These are phyloP conservation scores for Arion vulgaris DNA, from an alignment of 1,140 invertebrate species.

Conservation along the genomic window DNA sequence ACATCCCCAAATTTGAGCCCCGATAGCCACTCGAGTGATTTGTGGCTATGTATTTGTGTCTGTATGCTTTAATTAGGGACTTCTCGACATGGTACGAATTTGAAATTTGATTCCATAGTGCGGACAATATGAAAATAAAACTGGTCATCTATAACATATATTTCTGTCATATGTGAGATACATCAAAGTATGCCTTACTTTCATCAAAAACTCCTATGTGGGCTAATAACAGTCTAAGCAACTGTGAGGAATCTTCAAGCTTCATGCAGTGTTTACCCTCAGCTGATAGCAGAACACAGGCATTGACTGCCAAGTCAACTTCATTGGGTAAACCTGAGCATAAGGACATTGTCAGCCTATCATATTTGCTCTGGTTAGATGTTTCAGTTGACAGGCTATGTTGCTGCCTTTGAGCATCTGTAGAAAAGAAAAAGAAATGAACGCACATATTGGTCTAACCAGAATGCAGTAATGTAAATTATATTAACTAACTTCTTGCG, in stretches of 20 bases:
- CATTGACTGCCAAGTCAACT: constrained; percentile 98
- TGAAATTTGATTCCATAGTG: too few species aligned
- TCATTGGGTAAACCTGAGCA: constrained; percentile 97
- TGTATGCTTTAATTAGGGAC: too few species aligned
- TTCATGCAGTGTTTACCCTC: constrained; percentile 91
- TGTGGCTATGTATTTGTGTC: too few species aligned
- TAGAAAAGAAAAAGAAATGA: not conserved
- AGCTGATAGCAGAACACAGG: constrained; percentile 94
- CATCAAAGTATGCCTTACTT: constrained; percentile 76
- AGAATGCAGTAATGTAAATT: too few species aligned
- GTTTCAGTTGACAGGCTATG: constrained; percentile 81
- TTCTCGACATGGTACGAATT: too few species aligned
- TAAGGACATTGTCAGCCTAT: constrained; percentile 89
- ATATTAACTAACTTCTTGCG: too few species aligned
- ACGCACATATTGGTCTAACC: too few species aligned
- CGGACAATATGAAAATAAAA: too few species aligned
- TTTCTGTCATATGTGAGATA: too few species aligned
- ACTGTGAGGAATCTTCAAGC: constrained; percentile 85
- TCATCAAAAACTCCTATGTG: constrained; percentile 94
- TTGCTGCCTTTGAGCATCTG: constrained; percentile 79
- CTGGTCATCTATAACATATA: too few species aligned
- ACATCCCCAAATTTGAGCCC: too few species aligned
- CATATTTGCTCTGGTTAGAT: constrained; percentile 86
- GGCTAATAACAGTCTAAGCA: constrained; percentile 90
- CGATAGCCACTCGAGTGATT: too few species aligned